Base-by-base conservation (phyloP, 2,888 invertebrate species). In the Microctonus hyperodae region DNA sequence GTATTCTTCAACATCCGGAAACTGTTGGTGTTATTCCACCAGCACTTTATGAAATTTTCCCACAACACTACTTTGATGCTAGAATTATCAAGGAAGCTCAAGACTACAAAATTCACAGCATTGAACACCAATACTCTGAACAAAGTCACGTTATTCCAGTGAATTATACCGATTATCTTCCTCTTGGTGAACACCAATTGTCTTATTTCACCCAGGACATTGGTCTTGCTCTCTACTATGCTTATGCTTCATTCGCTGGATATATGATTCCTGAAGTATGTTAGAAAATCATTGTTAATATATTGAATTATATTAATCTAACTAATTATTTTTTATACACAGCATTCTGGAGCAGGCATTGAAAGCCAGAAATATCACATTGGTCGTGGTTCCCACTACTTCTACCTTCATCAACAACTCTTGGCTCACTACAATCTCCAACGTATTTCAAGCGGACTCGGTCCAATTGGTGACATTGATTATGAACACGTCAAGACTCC, bases 371-470 rank as follows among this genome's bases (percentile, higher is more conserved):
- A 70, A n/a, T 60, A 65, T 23, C 77, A 78, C 60, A 82, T 80
- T 60, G 80, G 81, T 5, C 81, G 76, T 60, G 86, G 85, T 67
- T 78, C 84, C 25, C 75, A 78, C 64, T 90, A 87, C 84, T 88
- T 90, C 81, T 90, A 87, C 81, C 80, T 87, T 69, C 88, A 91
- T 76, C 91, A 91, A 77, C 91, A 92, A 82, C 75, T 92, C 13
- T 75, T 92, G 71, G 87, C 90, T 69, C 90, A 90, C 72, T 93
- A 92, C 83, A 90, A 92, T 79, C 86, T 92, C 85, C 92, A 93
- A 81, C 90, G 93, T 81, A 84, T 92, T 64, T 89, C 91, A 10
- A 89, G 91, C 78, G 90, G 89, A 69, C 85, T 90, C 58, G 88
- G 89, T n/a, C 89, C 90, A 70, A 89, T 92, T 70, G 85, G 86